Percentiles rank a stretch among this genome's conserved stretches.
phyloP scores from a whole-genome alignment of 1,140 invertebrate species.

The Caenorhabditis remanei region DNA sequence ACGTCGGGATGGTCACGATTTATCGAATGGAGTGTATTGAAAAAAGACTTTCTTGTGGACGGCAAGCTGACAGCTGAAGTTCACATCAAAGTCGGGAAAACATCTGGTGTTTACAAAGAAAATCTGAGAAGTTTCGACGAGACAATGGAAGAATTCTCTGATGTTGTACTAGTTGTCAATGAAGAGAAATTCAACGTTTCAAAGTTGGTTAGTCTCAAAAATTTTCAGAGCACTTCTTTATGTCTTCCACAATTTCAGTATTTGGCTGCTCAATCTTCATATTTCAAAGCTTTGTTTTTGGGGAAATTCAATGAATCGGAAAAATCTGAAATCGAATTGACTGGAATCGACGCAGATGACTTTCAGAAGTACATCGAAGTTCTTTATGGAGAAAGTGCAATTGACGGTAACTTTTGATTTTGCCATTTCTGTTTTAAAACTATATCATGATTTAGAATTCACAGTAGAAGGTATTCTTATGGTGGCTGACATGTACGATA shows the following conservation, averaged over 20 bases:
- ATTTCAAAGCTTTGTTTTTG: neutral
- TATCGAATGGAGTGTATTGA: neutral
- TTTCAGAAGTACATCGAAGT: neutral
- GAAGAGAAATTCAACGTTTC: neutral
- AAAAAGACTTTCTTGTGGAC: neutral
- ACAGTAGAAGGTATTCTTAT: no score
- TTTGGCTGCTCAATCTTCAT: neutral
- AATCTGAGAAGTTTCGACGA: neutral
- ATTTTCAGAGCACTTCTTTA: no score
- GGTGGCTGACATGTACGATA: no score
- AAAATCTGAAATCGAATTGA: neutral
- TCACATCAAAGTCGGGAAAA: neutral
- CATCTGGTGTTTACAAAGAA: neutral
- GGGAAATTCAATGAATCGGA: neutral
- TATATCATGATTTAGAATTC: no score
- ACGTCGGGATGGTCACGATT: neutral
- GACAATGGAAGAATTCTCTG: neutral
- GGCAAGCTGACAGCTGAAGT: neutral
- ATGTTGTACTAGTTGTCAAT: neutral
- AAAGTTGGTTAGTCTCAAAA: neutral
- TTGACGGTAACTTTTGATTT: neutral
- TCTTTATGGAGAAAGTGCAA: neutral
- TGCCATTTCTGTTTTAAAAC: neutral
- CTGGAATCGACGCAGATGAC: neutral
- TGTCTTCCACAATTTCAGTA: no score